Evolutionary conservation across 2,797 vertebrate genomes (phyloP).

Genomic region (Sparus aurata): DNA sequence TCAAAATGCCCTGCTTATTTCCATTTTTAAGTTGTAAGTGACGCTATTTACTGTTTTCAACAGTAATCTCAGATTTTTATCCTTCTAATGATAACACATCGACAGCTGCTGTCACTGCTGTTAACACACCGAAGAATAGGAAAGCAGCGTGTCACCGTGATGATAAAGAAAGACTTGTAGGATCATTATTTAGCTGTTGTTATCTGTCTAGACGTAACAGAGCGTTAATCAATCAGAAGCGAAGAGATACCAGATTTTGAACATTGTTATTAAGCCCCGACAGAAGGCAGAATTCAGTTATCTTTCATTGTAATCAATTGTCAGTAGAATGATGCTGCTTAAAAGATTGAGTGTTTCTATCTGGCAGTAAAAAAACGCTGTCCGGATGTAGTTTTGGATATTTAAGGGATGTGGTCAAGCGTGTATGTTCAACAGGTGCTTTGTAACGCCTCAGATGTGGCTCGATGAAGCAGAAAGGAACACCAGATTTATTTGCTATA

Average conservation of each 20-base stretch:
- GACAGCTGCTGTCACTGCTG: slow-evolving; percentile 35
- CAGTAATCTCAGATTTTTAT: slow-evolving; percentile 1
- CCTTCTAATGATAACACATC: slow-evolving; percentile 12
- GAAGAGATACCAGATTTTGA: slow-evolving; percentile 11
- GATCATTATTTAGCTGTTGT: slow-evolving; percentile 40
- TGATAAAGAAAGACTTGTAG: slow-evolving; percentile 21
- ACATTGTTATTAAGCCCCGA: slow-evolving; percentile 15
- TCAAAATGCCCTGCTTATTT: not conserved
- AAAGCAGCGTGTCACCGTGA: slow-evolving; percentile 17
- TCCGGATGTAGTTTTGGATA: fast-evolving
- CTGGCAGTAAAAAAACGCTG: not conserved
- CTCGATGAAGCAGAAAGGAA: not conserved
- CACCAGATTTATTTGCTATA: slow-evolving; percentile 1
- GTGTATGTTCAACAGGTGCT: not conserved
- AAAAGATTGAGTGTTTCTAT: not conserved
- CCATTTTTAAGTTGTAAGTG: not conserved
- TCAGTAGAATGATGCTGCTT: not conserved
- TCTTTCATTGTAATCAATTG: not conserved
- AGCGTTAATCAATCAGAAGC: slow-evolving; percentile 46
- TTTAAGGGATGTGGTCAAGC: not conserved
- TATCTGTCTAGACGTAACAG: slow-evolving; percentile 28
- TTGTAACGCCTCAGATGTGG: slow-evolving; percentile 9
- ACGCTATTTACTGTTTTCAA: slow-evolving; percentile 26
- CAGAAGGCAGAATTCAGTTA: slow-evolving; percentile 11
- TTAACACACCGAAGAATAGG: slow-evolving; percentile 26